Conservation (phyloP, 2,797 vertebrate species). For the Schizopygopsis malacanthus region DNA sequence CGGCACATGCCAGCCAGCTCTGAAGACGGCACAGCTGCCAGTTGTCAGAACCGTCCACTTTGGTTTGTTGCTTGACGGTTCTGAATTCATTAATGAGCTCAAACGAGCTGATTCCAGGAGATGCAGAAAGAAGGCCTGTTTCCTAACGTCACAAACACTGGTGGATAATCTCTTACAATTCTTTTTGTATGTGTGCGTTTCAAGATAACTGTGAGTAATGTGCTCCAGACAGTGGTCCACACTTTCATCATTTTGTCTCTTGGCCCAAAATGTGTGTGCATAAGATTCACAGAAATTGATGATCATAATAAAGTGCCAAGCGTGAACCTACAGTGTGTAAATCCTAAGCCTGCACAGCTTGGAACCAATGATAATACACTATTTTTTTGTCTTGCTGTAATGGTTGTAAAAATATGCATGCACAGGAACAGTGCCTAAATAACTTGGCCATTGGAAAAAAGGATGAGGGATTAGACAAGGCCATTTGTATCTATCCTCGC, state of each 20-base stretch:
- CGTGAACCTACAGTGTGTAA: conserved; percentile 47
- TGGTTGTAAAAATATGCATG: conserved; percentile 52
- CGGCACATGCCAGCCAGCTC: conserved; percentile 32
- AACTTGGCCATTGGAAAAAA: conserved; percentile 57
- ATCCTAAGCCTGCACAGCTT: conserved; percentile 50
- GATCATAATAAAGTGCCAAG: conserved; percentile 47
- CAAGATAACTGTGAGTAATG: conserved; percentile 36
- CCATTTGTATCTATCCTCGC: conserved; percentile 27
- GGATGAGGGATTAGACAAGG: conserved; percentile 55
- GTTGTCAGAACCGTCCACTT: conserved; percentile 58
- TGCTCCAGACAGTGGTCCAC: conserved; percentile 27
- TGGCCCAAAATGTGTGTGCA: conserved; percentile 53
- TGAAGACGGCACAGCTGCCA: conserved; percentile 38
- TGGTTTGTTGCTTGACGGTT: conserved; percentile 51
- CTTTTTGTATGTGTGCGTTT: conserved; percentile 34
- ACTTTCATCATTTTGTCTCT: conserved; percentile 41
- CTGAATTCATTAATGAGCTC: conserved; percentile 59
- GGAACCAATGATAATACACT: conserved; percentile 54
- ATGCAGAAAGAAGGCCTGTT: conserved; percentile 13
- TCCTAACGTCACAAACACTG: neutral
- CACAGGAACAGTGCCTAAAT: conserved; percentile 49
- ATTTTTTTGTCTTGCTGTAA: conserved; percentile 47
- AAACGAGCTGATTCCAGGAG: conserved; percentile 47
- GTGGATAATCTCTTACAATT: conserved; percentile 25
- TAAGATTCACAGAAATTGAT: conserved; percentile 45